These are phyloP conservation scores for Pantherophis alleghaniensis DNA, from an alignment of 2,797 vertebrate species.

Conservation along the genomic window DNA sequence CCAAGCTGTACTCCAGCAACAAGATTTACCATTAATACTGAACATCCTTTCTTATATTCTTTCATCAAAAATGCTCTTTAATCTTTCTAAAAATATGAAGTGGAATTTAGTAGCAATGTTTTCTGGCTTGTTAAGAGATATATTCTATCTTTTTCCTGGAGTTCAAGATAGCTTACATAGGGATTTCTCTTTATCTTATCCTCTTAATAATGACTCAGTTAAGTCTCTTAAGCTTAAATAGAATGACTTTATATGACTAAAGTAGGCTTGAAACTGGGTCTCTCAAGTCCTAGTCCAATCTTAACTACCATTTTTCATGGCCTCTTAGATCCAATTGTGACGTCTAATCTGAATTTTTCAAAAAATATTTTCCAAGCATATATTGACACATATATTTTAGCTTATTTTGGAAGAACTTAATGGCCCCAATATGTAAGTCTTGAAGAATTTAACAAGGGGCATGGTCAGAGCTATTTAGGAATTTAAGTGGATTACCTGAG, in stretches of 20 bases:
- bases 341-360: not conserved
- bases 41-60: not conserved
- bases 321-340: not conserved
- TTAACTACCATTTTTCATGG: not conserved
- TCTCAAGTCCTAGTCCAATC: not conserved
- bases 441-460: not conserved
- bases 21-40: conserved; percentile 1
- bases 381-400: not conserved
- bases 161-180: not conserved
- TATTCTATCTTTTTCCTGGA: not conserved
- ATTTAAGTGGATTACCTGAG: not conserved
- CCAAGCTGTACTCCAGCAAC: not conserved
- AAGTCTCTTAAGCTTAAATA: not conserved
- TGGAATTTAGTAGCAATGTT: not conserved
- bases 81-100: not conserved
- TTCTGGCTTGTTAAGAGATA: not conserved
- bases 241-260: not conserved
- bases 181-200: not conserved
- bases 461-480: not conserved
- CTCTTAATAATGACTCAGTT: not conserved
- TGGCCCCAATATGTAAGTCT: not conserved
- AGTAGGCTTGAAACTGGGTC: not conserved
- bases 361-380: not conserved
- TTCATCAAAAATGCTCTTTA: not conserved
- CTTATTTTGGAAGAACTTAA: not conserved